Percentiles rank a stretch among this genome's conserved stretches.
Evolutionary conservation across 2,113 vertebrate genomes (phyloP).

Genomic region (Colaptes auratus): DNA sequence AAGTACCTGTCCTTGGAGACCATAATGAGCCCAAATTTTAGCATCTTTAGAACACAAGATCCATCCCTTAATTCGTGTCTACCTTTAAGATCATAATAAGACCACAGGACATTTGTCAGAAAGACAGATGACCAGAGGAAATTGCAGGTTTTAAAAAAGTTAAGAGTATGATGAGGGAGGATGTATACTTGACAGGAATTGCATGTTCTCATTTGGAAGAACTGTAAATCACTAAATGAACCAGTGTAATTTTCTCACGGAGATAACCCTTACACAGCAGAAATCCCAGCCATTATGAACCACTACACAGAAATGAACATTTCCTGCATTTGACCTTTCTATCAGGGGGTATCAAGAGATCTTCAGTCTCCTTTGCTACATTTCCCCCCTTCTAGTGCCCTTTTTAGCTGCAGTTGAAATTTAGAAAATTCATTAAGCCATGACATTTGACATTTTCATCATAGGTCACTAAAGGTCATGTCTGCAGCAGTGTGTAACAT

Average conservation of each 20-base stretch:
- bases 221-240: not conserved
- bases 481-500: not conserved
- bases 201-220: not conserved
- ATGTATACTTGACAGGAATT: not conserved
- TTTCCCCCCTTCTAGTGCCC: not conserved
- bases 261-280: not conserved
- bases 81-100: not conserved
- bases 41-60: not conserved
- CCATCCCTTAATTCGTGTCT: not conserved
- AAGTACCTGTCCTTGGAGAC: not conserved
- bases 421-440: not conserved
- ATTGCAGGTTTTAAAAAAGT: not conserved
- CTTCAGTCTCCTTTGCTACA: not conserved
- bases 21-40: not conserved
- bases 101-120: not conserved
- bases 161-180: not conserved
- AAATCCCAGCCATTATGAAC: not conserved
- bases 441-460: constrained; percentile 26
- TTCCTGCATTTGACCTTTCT: constrained; percentile 9
- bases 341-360: not conserved
- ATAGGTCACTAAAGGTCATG: constrained; percentile 30
- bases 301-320: not conserved
- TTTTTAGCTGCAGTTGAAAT: constrained; percentile 25
- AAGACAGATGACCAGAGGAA: constrained; percentile 4
- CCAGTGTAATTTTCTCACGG: not conserved